Base-by-base conservation (phyloP, 2,888 invertebrate species). In the Pammene fasciana region DNA sequence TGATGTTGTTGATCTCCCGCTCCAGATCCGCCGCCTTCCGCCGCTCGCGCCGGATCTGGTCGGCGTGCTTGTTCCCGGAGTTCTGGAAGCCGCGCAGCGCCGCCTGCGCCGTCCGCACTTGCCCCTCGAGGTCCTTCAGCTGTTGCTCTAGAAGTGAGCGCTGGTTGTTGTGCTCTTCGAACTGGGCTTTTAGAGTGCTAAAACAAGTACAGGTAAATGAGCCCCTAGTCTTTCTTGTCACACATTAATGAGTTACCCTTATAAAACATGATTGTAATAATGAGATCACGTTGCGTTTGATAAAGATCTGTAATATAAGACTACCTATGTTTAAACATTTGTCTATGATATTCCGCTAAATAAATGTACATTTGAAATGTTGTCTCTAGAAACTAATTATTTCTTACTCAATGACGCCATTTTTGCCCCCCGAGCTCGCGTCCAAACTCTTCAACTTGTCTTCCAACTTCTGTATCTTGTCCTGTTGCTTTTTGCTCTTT, bases 361-460 rank as follows among this genome's bases (percentile, higher is more conserved):
- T 26, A 26, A 26, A 26, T 26, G 4, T 26, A 26, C 26, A 26
- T 26, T 26, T 1, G 26, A 4, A 26, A 26, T 26, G 26, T 26
- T 26, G 2, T 26, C 26, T 26, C 26, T 26, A 26, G 26, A 38
- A 38, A 38, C 7, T 38, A 36, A 36, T 9, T 38, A 38, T 0
- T 38, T 82, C 89, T 85, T 82, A 94, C 94, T 88, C 83, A 65
- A 94, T 90, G 71, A 83, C 83, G 11, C 84, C 79, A 72, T 83
- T 86, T 66, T 88, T 86, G 71, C 82, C 87, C 10, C 84, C 84
- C 73, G 81, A 82, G 74, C 85, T 82, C 71, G 86, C 77, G 62
- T 90, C 83, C 77, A 90, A 84, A 41, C 82, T 79, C n/a, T 77
- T 78, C 0, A 93, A 76, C 54, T 88, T 86, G 43, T 86, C 86